Percentiles rank a stretch among this genome's conserved stretches.
phyloP scores from a whole-genome alignment of 2,888 invertebrate genomes.

The Drosophila pegasa region DNA sequence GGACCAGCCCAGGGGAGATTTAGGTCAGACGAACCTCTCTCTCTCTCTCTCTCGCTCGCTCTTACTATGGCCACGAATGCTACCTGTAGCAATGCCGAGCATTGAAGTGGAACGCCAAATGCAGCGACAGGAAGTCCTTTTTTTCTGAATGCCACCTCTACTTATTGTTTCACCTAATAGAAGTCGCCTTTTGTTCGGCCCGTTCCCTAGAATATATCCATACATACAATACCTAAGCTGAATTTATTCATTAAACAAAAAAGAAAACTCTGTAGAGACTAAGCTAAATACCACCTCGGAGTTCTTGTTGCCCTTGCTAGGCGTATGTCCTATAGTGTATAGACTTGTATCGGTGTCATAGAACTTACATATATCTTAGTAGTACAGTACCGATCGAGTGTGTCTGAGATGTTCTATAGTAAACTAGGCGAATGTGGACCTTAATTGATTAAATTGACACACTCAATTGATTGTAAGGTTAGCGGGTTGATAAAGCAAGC shows the following conservation, averaged over 20 bases:
- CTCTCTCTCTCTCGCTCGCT: not conserved
- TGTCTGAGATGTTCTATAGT: too few species aligned
- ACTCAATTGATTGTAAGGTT: too few species aligned
- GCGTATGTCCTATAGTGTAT: too few species aligned
- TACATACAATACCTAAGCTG: not conserved
- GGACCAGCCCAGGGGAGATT: slow-evolving; percentile 46
- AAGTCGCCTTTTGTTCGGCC: slow-evolving; percentile 31
- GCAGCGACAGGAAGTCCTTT: slow-evolving; percentile 65
- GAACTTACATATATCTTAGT: too few species aligned
- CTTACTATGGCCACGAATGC: not conserved
- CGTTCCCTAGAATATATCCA: slow-evolving; percentile 4
- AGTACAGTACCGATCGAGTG: too few species aligned
- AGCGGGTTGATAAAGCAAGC: too few species aligned
- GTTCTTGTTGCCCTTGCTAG: not conserved
- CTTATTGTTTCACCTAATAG: slow-evolving; percentile 45
- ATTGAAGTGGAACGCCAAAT: slow-evolving; percentile 50
- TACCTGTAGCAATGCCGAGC: slow-evolving; percentile 59
- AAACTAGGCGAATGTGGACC: too few species aligned
- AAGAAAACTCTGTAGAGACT: not conserved
- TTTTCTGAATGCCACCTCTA: slow-evolving; percentile 38
- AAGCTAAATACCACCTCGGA: too few species aligned
- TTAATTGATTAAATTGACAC: too few species aligned
- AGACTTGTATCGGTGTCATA: too few species aligned
- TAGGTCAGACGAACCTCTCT: slow-evolving; percentile 43
- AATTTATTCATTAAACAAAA: not conserved